Evolutionary conservation across 1,140 invertebrate genomes (phyloP).

Genomic region (Akabosia matsudoensis): DNA sequence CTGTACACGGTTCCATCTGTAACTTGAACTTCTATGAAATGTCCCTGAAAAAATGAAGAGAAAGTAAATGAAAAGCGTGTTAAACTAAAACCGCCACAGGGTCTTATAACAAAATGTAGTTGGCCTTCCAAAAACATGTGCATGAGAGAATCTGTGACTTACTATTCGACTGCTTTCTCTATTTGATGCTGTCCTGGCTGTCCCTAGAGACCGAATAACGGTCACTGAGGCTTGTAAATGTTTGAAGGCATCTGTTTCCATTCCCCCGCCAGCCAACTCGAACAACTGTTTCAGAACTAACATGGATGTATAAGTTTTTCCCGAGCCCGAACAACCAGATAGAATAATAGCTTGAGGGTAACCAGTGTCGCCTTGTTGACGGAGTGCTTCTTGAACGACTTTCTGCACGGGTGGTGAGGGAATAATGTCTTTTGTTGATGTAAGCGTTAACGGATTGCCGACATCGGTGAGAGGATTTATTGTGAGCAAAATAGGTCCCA

Average conservation of each 20-base stretch:
- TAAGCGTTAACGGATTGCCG: constrained; percentile 79
- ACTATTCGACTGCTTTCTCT: constrained; percentile 92
- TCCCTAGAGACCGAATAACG: constrained; percentile 82
- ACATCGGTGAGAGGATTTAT: constrained; percentile 84
- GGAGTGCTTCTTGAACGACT: constrained; percentile 85
- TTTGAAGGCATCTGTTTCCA: constrained; percentile 94
- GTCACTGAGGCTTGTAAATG: constrained; percentile 91
- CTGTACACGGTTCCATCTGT: constrained; percentile 91
- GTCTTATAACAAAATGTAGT: too few species aligned
- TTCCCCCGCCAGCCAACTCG: constrained; percentile 86
- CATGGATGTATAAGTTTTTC: constrained; percentile 92
- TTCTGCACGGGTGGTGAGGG: constrained; percentile 72
- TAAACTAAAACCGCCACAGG: background rate
- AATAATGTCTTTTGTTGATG: constrained; percentile 70
- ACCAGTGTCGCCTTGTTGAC: constrained; percentile 87
- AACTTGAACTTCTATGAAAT: constrained; percentile 94
- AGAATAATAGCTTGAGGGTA: constrained; percentile 92
- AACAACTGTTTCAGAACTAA: constrained; percentile 82
- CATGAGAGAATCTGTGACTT: constrained; percentile 50
- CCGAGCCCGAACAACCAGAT: constrained; percentile 86
- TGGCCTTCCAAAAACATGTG: background rate
- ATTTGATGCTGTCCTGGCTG: constrained; percentile 83
- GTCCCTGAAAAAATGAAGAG: constrained; percentile 63
- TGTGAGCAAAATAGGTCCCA: constrained; percentile 83
- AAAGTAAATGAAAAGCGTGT: background rate